Base-by-base conservation (phyloP, 2,113 vertebrate genomes). In the Melanerpes formicivorus region DNA sequence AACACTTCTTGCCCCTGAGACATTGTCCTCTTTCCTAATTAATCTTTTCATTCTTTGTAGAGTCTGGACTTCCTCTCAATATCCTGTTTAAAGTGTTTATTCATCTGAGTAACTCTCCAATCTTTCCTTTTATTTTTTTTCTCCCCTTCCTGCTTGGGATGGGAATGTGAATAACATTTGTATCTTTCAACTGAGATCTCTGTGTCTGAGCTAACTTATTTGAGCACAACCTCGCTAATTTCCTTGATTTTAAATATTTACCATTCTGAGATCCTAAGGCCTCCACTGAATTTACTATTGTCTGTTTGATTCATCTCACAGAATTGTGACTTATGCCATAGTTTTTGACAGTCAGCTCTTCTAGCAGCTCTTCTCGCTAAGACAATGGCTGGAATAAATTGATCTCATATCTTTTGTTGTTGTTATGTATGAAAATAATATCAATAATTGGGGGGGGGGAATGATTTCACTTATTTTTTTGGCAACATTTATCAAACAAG, bases 11-110 rank as follows among this genome's bases (percentile, higher is more conserved):
- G 74, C 52, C 30, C 74, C 32, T 34, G 85, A 87, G 93, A 86
- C 54, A 11, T 40, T 80, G 48, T 71, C 70, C 12, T 91, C 42
- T 85, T 74, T 84, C 46, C 64, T 83, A 93, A 93, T 82, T 85
- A 88, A 85, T 80, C 64, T 83, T 83, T 80, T 90, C 23, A 60
- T 84, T 91, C 87, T 83, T 83, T 85, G 65, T 32, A 44, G 62
- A 70, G 58, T 55, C 90, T 91, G 77, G 73, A 88, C 32, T 94
- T 95, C 60, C 34, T 91, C 75, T 91, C 60, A n/a, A 42, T 72
- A 63, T 73, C 84, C 79, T 88, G 27, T 70, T 88, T 63, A 52
- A 92, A 56, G 12, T 72, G 79, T 85, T 93, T 88, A 80, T 90
- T 91, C 92, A 74, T 78, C 32, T 0, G 1, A 93, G 85, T 58